phyloP scores from a whole-genome alignment of 92 coral and sea anemone genomes.

The Pocillopora meandrina region DNA sequence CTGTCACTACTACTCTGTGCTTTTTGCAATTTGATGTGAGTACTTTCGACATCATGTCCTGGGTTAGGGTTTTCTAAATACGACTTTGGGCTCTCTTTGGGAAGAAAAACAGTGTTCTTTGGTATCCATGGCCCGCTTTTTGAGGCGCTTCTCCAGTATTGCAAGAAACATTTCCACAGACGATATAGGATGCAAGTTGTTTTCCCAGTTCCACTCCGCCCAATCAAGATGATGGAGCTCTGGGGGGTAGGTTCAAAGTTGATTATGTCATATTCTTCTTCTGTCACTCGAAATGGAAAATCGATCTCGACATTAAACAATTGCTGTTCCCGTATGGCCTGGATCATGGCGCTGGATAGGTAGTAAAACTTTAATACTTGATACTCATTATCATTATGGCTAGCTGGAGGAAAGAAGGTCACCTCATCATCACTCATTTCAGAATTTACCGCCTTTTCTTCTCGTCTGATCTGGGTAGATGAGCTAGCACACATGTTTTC shows the following conservation, averaged over 20 bases:
- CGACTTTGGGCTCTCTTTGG: slow-evolving; percentile 8
- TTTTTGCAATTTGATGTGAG: not conserved
- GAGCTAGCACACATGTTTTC: slow-evolving; percentile 2
- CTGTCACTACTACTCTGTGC: not conserved
- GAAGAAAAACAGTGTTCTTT: slow-evolving; percentile 40
- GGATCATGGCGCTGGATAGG: slow-evolving; percentile 74
- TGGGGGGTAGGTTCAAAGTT: slow-evolving; percentile 67
- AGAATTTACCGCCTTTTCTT: not conserved
- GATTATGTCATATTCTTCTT: slow-evolving; percentile 88
- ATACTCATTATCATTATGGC: slow-evolving; percentile 91
- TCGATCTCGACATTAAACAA: slow-evolving; percentile 39
- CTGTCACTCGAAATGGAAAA: slow-evolving; percentile 93
- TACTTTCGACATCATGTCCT: not conserved
- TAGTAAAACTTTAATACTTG: slow-evolving; percentile 93
- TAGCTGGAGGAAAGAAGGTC: slow-evolving; percentile 89
- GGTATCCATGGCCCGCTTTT: slow-evolving; percentile 71
- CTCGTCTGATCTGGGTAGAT: not conserved
- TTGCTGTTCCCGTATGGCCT: slow-evolving; percentile 36
- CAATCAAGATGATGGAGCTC: slow-evolving; percentile 79
- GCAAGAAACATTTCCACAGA: slow-evolving; percentile 83
- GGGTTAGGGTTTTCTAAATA: not conserved
- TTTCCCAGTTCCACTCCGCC: slow-evolving; percentile 98
- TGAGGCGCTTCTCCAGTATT: slow-evolving; percentile 79
- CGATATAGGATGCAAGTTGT: slow-evolving; percentile 97
- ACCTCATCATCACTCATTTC: slow-evolving; percentile 17